These are phyloP conservation scores for Hippocampus guttulatus DNA, from an alignment of 2,113 vertebrate genomes.

Conservation along the genomic window DNA sequence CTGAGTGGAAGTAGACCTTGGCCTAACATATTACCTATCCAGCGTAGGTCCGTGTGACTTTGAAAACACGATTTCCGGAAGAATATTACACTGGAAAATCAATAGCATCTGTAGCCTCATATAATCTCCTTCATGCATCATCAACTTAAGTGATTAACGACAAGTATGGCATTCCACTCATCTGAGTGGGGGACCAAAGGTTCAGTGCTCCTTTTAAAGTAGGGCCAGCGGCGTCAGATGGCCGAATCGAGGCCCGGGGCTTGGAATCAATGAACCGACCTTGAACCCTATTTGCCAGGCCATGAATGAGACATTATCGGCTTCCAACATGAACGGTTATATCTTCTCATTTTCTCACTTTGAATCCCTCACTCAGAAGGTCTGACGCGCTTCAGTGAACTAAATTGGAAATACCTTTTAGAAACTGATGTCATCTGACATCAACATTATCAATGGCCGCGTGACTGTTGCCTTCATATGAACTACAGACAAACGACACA, in stretches of 20 bases:
- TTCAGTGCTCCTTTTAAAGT: constrained; percentile 24
- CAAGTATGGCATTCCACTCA: constrained; percentile 12
- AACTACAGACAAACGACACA: not conserved
- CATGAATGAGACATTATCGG: constrained; percentile 6
- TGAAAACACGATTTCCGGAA: constrained; percentile 18
- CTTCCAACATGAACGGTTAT: constrained; percentile 8
- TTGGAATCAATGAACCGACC: constrained; percentile 14
- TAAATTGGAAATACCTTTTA: not conserved
- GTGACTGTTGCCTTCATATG: not conserved
- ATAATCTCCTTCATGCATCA: constrained; percentile 26
- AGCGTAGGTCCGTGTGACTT: constrained; percentile 12
- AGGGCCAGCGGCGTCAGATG: constrained; percentile 1
- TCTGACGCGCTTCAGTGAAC: not conserved
- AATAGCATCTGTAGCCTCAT: constrained; percentile 27
- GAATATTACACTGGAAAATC: constrained; percentile 27
- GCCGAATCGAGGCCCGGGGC: not conserved
- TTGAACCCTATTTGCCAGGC: constrained; percentile 10
- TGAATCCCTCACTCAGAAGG: not conserved
- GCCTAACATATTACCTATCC: not conserved
- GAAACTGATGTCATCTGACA: not conserved
- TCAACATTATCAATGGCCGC: not conserved
- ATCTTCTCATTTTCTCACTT: not conserved
- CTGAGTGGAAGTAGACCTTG: not conserved
- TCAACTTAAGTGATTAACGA: constrained; percentile 29
- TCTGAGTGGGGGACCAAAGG: constrained; percentile 9